phyloP scores from a whole-genome alignment of 2,113 vertebrate species.

The Sylvietta virens region DNA sequence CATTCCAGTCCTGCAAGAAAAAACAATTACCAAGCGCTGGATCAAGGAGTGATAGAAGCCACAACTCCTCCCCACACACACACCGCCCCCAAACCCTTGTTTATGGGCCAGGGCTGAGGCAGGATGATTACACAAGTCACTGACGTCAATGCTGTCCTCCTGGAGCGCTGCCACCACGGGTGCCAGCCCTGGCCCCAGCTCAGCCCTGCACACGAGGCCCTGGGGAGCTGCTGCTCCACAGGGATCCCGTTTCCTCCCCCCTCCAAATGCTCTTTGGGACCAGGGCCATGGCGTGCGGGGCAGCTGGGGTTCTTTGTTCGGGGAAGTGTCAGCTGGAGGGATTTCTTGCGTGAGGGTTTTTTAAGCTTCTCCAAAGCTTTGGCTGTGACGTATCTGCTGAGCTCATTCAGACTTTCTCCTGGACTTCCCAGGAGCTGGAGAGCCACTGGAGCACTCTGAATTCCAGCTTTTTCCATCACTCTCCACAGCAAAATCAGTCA shows the following conservation, averaged over 20 bases:
- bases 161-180: background rate
- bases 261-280: background rate
- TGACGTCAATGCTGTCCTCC: constrained; percentile 47
- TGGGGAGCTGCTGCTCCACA: background rate
- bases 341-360: background rate
- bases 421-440: constrained; percentile 40
- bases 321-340: background rate
- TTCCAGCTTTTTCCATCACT: background rate
- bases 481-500: background rate
- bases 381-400: background rate
- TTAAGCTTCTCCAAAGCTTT: background rate
- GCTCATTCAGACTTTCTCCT: background rate
- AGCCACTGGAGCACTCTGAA: background rate
- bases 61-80: background rate
- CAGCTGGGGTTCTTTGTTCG: background rate
- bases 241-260: background rate
- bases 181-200: constrained; percentile 5
- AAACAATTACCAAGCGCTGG: background rate
- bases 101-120: background rate
- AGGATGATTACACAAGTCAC: background rate
- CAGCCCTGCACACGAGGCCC: background rate
- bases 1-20: background rate
- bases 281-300: rapidly evolving
- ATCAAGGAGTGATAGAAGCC: background rate
- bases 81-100: background rate